A percentile compares a stretch with the other conserved stretches of the same genome.
Evolutionary conservation across 2,888 invertebrate genomes (phyloP).

Genomic region (Lapara coniferarum): DNA sequence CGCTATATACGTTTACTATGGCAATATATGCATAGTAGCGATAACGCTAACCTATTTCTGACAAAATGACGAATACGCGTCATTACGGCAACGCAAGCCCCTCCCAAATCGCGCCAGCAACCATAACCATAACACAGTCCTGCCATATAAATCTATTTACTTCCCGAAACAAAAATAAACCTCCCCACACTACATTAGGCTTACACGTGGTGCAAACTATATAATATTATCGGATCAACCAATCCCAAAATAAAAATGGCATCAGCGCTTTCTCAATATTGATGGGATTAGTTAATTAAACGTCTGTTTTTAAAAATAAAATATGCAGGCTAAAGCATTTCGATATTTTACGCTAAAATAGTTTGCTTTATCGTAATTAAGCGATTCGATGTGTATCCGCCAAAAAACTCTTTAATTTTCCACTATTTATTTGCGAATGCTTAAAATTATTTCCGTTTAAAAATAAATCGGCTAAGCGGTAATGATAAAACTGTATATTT

Average conservation of each 20-base stretch:
- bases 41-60: background rate
- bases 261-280: background rate
- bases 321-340: background rate
- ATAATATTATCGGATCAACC: background rate
- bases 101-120: constrained; percentile 3
- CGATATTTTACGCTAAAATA: background rate
- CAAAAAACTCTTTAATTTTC: constrained; percentile 4
- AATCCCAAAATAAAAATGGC: constrained; percentile 18
- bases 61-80: constrained; percentile 1
- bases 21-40: background rate
- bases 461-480: background rate
- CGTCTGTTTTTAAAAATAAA: background rate
- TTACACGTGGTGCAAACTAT: constrained; percentile 15
- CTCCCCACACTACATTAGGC: constrained; percentile 3
- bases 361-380: background rate
- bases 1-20: no score
- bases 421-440: background rate
- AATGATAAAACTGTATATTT: background rate
- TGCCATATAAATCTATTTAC: constrained; percentile 15
- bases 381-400: background rate
- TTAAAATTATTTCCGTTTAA: background rate
- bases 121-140: background rate
- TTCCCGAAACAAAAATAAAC: constrained; percentile 23
- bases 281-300: constrained; percentile 4
- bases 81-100: constrained; percentile 1